These are phyloP conservation scores for Prunella fulvescens DNA, from an alignment of 2,113 vertebrate genomes.

Conservation along the genomic window DNA sequence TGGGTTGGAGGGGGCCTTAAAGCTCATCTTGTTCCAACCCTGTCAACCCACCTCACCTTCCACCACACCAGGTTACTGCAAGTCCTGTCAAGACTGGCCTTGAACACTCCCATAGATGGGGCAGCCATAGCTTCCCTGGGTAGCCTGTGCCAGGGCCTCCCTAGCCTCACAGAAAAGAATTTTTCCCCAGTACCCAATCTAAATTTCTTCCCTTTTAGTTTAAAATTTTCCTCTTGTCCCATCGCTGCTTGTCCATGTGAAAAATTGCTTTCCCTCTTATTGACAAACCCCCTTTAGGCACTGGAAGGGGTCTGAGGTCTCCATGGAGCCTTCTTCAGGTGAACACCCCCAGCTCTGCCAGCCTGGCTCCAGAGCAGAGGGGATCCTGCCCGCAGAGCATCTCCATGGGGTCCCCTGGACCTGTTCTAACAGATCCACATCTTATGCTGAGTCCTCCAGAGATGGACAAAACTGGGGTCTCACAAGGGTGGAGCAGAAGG, in stretches of 20 bases:
- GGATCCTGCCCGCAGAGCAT: neutral
- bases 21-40: rapidly evolving
- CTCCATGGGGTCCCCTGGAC: neutral
- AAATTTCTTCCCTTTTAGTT: neutral
- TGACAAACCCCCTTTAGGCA: neutral
- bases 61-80: neutral
- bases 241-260: neutral
- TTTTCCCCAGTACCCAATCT: neutral
- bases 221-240: neutral
- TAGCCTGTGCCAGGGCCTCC: neutral
- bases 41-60: neutral
- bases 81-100: neutral
- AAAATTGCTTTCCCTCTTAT: neutral
- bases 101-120: neutral
- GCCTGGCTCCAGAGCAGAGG: neutral
- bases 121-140: neutral
- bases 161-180: neutral
- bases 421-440: neutral
- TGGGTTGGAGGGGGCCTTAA: neutral
- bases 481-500: neutral
- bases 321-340: neutral
- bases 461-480: neutral
- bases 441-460: neutral
- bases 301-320: neutral
- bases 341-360: neutral